Evolutionary conservation across 2,888 invertebrate genomes (phyloP).

Genomic region (Ectropis crepuscularia): DNA sequence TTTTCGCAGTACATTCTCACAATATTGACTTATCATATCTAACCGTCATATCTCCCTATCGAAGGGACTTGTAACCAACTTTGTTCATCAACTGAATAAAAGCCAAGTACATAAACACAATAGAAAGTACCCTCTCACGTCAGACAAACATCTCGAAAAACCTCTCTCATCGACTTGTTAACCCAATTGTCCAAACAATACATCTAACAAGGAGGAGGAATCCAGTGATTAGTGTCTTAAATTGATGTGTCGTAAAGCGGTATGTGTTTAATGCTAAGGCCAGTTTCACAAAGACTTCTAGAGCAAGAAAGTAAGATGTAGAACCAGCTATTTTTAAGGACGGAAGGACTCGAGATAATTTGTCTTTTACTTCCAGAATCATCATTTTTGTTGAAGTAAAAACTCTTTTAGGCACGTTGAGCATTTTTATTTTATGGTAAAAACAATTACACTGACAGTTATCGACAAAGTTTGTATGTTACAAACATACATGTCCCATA

Average conservation of each 20-base stretch:
- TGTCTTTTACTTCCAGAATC: too few relatives aligned
- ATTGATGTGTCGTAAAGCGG: conserved; percentile 27
- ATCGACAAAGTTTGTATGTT: too few relatives aligned
- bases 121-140: conserved; percentile 10
- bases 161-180: conserved; percentile 17
- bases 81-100: conserved; percentile 6
- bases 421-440: too few relatives aligned
- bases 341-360: too few relatives aligned
- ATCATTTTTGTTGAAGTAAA: too few relatives aligned
- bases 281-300: conserved; percentile 7
- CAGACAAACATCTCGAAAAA: conserved; percentile 16
- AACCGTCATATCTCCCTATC: background rate
- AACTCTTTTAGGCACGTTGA: too few relatives aligned
- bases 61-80: conserved; percentile 7
- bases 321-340: too few relatives aligned
- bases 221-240: conserved; percentile 46
- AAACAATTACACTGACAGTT: too few relatives aligned
- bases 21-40: too few relatives aligned
- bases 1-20: too few relatives aligned
- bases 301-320: too few relatives aligned
- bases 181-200: conserved; percentile 21
- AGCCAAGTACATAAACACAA: conserved; percentile 14
- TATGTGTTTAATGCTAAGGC: conserved; percentile 15
- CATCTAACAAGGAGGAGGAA: conserved; percentile 21
- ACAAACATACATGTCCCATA: too few relatives aligned